Evolutionary conservation across 2,113 vertebrate species (phyloP).

Genomic region (Nothobranchius furzeri): DNA sequence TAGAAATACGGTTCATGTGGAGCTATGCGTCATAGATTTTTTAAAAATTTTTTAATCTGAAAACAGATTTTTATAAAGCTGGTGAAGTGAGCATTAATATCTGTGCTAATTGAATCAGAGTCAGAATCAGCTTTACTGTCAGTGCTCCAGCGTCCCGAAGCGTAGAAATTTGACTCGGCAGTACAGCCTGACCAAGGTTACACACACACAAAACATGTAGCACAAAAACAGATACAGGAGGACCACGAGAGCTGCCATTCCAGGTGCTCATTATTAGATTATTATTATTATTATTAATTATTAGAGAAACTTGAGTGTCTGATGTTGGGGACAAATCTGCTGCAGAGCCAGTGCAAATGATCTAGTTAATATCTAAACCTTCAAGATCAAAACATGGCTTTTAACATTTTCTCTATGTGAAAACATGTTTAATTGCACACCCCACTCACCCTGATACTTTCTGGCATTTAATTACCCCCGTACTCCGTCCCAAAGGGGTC

Average conservation of each 20-base stretch:
- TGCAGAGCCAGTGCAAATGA: conserved; percentile 5
- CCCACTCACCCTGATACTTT: neutral
- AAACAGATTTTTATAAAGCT: too few species aligned
- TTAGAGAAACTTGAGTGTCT: conserved; percentile 38
- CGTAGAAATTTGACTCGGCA: too few species aligned
- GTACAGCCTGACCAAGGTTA: too few species aligned
- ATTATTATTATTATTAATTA: too few species aligned
- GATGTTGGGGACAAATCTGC: conserved; percentile 20
- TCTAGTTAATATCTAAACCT: conserved; percentile 8
- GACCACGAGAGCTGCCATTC: too few species aligned
- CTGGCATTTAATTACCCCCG: conserved; percentile 8
- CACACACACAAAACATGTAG: too few species aligned
- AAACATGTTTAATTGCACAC: neutral
- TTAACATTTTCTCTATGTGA: neutral
- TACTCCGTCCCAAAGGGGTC: neutral
- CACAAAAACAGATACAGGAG: too few species aligned
- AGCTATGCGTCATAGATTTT: too few species aligned
- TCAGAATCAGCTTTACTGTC: too few species aligned
- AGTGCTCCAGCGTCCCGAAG: too few species aligned
- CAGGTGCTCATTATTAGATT: too few species aligned
- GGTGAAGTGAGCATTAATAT: neutral
- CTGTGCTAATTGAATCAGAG: conserved; percentile 13
- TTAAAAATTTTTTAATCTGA: too few species aligned
- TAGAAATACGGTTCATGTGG: conserved; percentile 1
- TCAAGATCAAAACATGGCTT: conserved; percentile 2